Conservation (phyloP, 2,888 invertebrate species). For the Luffia ferchaultella region DNA sequence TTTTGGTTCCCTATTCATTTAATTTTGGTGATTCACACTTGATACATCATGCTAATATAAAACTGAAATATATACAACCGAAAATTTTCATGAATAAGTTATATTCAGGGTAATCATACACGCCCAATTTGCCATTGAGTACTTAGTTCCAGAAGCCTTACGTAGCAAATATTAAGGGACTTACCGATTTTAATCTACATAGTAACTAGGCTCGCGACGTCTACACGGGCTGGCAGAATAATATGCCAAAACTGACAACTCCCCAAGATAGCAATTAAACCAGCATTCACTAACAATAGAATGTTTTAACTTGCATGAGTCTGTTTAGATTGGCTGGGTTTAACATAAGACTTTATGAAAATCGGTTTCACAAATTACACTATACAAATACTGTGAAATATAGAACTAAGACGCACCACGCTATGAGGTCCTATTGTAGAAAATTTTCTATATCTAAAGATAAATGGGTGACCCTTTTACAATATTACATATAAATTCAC, state of each 20-base stretch:
- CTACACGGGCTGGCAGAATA: neutral
- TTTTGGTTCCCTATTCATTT: too few species aligned
- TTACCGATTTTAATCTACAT: neutral
- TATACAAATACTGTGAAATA: too few species aligned
- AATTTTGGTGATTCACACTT: neutral
- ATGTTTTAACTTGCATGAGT: too few species aligned
- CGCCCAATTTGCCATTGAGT: neutral
- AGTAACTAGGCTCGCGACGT: neutral
- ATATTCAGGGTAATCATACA: neutral
- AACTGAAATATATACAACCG: neutral
- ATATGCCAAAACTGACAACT: neutral
- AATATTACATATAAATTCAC: too few species aligned
- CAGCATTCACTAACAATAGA: neutral
- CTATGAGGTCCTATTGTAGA: too few species aligned
- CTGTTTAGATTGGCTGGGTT: too few species aligned
- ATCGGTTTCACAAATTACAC: too few species aligned
- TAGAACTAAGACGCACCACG: too few species aligned
- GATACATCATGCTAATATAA: neutral
- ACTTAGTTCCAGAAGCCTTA: neutral
- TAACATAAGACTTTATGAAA: too few species aligned
- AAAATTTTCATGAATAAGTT: neutral
- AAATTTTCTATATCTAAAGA: too few species aligned
- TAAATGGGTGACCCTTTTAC: too few species aligned
- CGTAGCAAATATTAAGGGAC: neutral
- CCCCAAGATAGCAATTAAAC: neutral